Evolutionary conservation across 2,888 invertebrate species (phyloP), one percentile per base, ranked within the genome.

Genomic region (Rhodophaea formosa): DNA sequence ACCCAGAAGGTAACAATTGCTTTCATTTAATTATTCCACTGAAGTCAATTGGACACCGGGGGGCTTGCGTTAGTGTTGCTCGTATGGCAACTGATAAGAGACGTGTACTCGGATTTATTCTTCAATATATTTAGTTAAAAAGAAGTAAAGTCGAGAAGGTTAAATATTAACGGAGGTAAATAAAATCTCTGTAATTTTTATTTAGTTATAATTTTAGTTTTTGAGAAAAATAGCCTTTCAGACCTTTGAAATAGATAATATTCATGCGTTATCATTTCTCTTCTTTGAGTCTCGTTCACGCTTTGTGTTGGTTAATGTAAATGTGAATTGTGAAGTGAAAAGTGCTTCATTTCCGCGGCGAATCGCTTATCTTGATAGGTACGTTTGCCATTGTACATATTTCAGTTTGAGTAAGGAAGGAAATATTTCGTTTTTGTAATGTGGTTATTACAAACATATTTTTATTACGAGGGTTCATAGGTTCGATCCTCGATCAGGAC

Each of bases 1-100:
- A 35, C 16, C 35, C 29, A 32, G 15, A 44, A 32, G 45, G 44
- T 16, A 35, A 55, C 45, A 58, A 62, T 59, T 57, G 63, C 45
- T 57, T 59, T 59, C 69, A 68, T 74, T 81, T 77, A 80, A 84
- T 82, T 81, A 88, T 85, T 85, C 83, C 68, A 89, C 88, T 88
- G 83, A 83, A 87, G 77, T 77, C 90, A 89, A 89, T 89, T 88
- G 83, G 67, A 63, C 62, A 61, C 67, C 62, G 63, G 62, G 65
- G 61, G 60, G 67, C 61, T 58, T 65, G 66, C 68, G 63, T 57
- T 72, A 80, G 80, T 82, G 56, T 63, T 58, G 66, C 66, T 65
- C 66, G 62, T 63, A 62, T 68, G 62, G 61, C 63, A 60, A 62
- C 60, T 60, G 61, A 58, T 62, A 65, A 47, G 30, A 63, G 73